Evolutionary conservation across 2,113 vertebrate species (phyloP), one percentile per base, ranked within the genome.

Genomic region (Pituophis catenifer): DNA sequence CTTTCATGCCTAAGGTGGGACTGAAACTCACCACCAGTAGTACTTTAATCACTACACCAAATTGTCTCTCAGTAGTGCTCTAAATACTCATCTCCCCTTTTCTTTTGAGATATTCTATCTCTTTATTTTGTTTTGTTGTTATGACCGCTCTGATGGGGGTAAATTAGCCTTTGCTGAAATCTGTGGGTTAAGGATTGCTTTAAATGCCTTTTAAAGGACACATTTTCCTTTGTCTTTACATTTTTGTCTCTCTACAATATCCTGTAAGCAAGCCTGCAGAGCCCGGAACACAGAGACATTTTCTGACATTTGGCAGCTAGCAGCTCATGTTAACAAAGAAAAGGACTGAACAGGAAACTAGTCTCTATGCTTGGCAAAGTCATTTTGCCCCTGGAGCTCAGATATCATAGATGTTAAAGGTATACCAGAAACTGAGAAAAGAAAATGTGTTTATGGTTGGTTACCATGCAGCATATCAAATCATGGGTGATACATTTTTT

Each of bases 161-260:
- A 93, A 62, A 89, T 5, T 1, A 90, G 92, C 88, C 50, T 92
- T 93, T 93, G 50, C 92, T 48, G 95, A 97, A 96, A 94, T 96
- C 97, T 95, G 91, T 94, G 95, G 97, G 97, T 98, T 96, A 97
- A 96, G 96, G 95, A 95, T 94, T 96, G 0, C 0, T 0, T 97
- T 94, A 96, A 96, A 97, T 29, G 91, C 95, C 94, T 97, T 96
- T 90, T 97, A 97, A 97, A 98, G 97, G 97, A 97, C 98, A 96
- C 92, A 0, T 5, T 96, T 94, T 96, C 90, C 86, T 97, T 94
- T 96, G 95, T 92, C 93, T 95, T 95, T 96, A 86, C 58, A 90
- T 94, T 86, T 92, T 57, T 59, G 94, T 94, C 81, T 90, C 75
- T 54, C 3, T 5, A 19, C 6, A 10, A 95, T 95, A 91, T 88